These are phyloP conservation scores for Euzophera pinguis DNA, from an alignment of 2,888 invertebrate genomes.

Conservation along the genomic window DNA sequence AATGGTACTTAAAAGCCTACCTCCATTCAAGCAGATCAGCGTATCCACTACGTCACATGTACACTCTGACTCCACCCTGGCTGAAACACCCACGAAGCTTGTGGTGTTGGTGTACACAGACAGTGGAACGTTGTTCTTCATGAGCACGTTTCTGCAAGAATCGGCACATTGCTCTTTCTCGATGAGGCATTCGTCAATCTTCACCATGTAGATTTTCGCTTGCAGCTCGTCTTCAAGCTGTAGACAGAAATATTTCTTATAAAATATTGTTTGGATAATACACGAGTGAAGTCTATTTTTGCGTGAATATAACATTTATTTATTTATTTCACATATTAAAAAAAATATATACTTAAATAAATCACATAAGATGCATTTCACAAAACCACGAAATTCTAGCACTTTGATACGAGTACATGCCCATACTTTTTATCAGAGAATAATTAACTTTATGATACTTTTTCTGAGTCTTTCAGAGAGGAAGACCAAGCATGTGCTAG, in stretches of 20 bases:
- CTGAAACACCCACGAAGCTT: conserved; percentile 95
- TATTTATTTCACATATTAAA: no score
- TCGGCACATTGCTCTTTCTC: conserved; percentile 85
- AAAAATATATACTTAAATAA: no score
- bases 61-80: conserved; percentile 89
- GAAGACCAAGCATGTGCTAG: no score
- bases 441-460: no score
- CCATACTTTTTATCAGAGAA: no score
- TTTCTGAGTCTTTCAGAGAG: no score
- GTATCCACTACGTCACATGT: conserved; percentile 80
- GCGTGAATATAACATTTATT: no score
- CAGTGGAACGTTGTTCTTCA: conserved; percentile 85
- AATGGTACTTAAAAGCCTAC: conserved; percentile 70
- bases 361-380: no score
- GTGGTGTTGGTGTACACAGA: conserved; percentile 95
- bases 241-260: conserved; percentile 11
- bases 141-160: conserved; percentile 90
- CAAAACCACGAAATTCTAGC: no score
- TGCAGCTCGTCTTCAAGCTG: conserved; percentile 85
- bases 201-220: conserved; percentile 90
- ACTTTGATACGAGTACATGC: no score
- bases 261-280: no score
- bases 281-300: no score
- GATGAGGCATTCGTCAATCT: conserved; percentile 93
- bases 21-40: conserved; percentile 88